These are phyloP conservation scores for Erythrolamprus reginae DNA, from an alignment of 2,113 vertebrate species.

Conservation along the genomic window DNA sequence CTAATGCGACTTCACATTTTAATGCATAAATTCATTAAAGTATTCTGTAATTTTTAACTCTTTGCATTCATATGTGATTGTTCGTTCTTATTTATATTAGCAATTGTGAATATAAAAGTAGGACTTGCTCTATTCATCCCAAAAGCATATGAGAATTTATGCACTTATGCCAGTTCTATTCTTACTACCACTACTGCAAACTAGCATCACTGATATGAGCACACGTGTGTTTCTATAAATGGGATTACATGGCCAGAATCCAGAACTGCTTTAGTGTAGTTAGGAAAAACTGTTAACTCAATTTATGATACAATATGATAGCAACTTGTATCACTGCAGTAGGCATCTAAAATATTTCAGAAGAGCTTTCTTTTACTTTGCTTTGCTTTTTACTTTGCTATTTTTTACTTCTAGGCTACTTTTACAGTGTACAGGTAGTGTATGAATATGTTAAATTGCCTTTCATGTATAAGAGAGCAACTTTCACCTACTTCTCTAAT, in stretches of 20 bases:
- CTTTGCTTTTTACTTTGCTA: neutral
- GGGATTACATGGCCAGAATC: neutral
- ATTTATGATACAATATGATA: neutral
- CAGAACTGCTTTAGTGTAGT: neutral
- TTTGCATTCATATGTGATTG: neutral
- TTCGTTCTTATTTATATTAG: neutral
- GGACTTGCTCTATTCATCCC: neutral
- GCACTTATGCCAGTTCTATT: neutral
- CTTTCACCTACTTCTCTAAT: neutral
- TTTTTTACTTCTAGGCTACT: neutral
- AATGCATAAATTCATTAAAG: neutral
- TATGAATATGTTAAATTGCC: neutral
- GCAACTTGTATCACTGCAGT: neutral
- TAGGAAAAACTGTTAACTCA: neutral
- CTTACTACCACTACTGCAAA: neutral
- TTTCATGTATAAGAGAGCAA: neutral
- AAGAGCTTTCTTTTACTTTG: neutral
- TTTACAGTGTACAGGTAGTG: neutral
- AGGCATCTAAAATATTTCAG: neutral
- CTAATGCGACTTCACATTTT: neutral
- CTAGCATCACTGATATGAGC: neutral
- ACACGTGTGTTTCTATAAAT: neutral
- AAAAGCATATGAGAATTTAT: neutral
- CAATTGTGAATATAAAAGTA: neutral
- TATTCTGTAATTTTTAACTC: neutral